A percentile compares a stretch with the other conserved stretches of the same genome.
Evolutionary conservation across 2,113 vertebrate genomes (phyloP).

Genomic region (Perca schrenkii): DNA sequence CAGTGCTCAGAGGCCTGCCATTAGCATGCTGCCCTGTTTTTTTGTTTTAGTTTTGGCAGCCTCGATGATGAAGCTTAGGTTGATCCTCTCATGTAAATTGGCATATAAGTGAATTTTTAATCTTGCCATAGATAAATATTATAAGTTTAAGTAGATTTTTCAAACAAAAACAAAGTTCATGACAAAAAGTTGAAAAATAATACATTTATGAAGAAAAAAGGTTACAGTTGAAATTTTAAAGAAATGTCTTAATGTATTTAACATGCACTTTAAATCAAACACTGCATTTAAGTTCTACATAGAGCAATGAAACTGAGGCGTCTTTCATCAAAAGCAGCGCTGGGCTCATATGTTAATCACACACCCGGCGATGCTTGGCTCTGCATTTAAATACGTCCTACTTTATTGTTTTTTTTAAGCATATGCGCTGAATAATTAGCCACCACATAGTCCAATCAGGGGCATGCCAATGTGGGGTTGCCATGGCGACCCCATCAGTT

Average conservation of each 20-base stretch:
- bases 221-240: background rate
- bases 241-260: background rate
- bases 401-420: constrained; percentile 83
- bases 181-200: background rate
- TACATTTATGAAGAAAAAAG: background rate
- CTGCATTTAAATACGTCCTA: constrained; percentile 82
- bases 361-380: constrained; percentile 65
- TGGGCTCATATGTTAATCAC: constrained; percentile 76
- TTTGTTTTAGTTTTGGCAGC: constrained; percentile 22
- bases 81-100: constrained; percentile 18
- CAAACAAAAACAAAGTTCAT: background rate
- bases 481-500: constrained; percentile 79
- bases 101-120: background rate
- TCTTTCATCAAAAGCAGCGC: constrained; percentile 52
- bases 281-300: background rate
- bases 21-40: constrained; percentile 56
- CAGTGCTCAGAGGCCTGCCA: constrained; percentile 47
- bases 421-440: constrained; percentile 85
- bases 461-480: constrained; percentile 79
- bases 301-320: constrained; percentile 22
- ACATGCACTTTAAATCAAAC: constrained; percentile 1
- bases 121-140: background rate
- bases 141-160: background rate
- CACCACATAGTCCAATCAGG: constrained; percentile 81
- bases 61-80: constrained; percentile 21